A percentile compares a stretch with the other conserved stretches of the same genome.
Conservation (phyloP, 2,113 vertebrate genomes). For the Plectropomus leopardus region DNA sequence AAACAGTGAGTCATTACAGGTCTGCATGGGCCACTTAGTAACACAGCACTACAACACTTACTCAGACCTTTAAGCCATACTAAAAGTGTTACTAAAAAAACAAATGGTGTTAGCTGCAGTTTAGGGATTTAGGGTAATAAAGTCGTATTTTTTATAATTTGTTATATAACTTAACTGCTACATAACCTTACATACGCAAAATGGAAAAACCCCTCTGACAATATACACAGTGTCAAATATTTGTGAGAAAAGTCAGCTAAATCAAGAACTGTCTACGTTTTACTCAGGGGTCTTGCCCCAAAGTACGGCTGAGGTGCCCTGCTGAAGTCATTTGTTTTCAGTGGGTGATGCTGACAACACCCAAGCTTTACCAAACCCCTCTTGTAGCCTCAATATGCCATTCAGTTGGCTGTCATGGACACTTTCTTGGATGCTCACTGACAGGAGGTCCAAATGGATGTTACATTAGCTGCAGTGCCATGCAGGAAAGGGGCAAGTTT, state of each 20-base stretch:
- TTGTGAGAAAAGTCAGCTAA: slow-evolving; percentile 27
- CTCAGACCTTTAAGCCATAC: not conserved
- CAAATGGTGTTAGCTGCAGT: not conserved
- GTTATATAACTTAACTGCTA: slow-evolving; percentile 22
- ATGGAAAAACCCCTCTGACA: slow-evolving; percentile 11
- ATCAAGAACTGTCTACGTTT: slow-evolving; percentile 6
- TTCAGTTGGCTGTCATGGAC: slow-evolving; percentile 32
- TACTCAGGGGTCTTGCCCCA: not conserved
- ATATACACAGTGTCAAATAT: not conserved
- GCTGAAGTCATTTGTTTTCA: slow-evolving; percentile 65
- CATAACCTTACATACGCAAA: not conserved
- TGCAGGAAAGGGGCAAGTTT: slow-evolving; percentile 32
- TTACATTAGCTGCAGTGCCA: slow-evolving; percentile 20
- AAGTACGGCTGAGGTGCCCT: slow-evolving; percentile 21
- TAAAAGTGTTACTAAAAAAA: slow-evolving; percentile 21
- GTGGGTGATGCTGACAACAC: slow-evolving; percentile 39
- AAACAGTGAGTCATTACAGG: slow-evolving; percentile 55
- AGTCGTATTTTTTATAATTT: slow-evolving; percentile 17
- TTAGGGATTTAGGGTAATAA: slow-evolving; percentile 13
- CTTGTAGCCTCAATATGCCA: slow-evolving; percentile 42
- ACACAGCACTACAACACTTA: slow-evolving; percentile 8
- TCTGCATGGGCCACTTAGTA: slow-evolving; percentile 36
- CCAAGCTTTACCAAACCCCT: slow-evolving; percentile 25
- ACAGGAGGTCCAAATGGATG: slow-evolving; percentile 43
- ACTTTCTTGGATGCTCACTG: slow-evolving; percentile 30